Evolutionary conservation across 2,113 vertebrate genomes (phyloP).

Genomic region (Vulpes vulpes): DNA sequence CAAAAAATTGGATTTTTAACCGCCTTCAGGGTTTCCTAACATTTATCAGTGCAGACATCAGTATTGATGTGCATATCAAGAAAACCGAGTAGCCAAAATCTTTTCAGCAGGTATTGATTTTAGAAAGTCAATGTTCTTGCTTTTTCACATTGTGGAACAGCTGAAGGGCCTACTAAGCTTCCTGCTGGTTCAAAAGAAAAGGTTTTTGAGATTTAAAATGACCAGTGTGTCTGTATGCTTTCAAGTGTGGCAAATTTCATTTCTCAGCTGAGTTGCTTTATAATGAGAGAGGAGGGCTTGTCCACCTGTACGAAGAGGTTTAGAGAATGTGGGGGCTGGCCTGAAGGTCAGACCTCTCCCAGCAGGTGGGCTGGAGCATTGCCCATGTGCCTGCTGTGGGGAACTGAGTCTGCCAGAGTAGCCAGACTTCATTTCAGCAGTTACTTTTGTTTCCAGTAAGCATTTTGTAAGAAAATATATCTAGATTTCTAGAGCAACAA

Average conservation of each 20-base stretch:
- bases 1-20: slow-evolving; percentile 40
- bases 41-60: background rate
- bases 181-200: background rate
- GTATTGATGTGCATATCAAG: background rate
- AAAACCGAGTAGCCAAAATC: background rate
- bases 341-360: background rate
- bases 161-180: background rate
- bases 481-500: background rate
- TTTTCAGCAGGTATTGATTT: slow-evolving; percentile 17
- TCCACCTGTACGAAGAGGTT: background rate
- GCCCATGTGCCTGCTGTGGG: accelerated
- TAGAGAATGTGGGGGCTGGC: accelerated
- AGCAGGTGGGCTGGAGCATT: background rate
- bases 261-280: background rate
- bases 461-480: background rate
- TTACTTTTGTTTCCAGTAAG: background rate
- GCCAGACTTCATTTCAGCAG: background rate
- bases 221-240: background rate
- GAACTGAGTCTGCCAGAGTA: background rate
- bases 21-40: background rate
- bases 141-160: background rate
- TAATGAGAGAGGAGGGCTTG: background rate
- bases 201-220: background rate
- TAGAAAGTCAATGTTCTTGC: slow-evolving; percentile 52
- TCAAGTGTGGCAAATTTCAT: background rate